A percentile compares a stretch with the other conserved stretches of the same genome.
Conservation (phyloP, 1,140 invertebrate species). For the Euura lappo region DNA sequence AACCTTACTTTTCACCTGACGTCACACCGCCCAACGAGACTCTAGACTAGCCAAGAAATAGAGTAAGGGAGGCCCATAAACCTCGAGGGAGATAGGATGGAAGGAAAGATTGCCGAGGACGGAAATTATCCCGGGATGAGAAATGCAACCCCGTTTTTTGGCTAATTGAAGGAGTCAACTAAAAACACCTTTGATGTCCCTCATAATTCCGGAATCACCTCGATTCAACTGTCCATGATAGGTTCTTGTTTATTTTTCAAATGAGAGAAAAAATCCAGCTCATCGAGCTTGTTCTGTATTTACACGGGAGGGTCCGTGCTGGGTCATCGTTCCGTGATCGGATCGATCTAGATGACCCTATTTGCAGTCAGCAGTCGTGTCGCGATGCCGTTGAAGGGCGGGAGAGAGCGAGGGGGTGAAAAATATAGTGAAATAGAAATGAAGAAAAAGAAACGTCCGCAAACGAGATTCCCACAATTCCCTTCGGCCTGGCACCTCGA, state of each 20-base stretch:
- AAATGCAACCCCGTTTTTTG: no score
- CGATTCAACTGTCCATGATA: not conserved
- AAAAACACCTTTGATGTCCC: no score
- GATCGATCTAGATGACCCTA: not conserved
- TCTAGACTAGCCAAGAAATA: not conserved
- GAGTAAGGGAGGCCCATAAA: not conserved
- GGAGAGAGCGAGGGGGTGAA: not conserved
- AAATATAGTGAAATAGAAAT: not conserved
- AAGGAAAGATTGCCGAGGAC: no score
- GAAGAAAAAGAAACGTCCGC: not conserved
- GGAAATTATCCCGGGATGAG: no score
- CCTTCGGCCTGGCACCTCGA: not conserved
- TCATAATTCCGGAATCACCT: not conserved
- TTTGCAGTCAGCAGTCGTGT: constrained; percentile 3
- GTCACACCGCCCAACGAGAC: not conserved
- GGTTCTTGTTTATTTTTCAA: not conserved
- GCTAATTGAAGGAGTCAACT: no score
- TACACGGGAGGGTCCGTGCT: not conserved
- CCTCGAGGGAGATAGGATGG: not conserved
- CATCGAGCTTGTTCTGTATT: not conserved
- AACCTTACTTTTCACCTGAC: not conserved
- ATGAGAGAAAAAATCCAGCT: not conserved
- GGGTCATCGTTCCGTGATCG: not conserved
- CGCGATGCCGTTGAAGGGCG: not conserved
- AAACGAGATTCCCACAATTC: not conserved